Evolutionary conservation across 2,888 invertebrate genomes (phyloP).

Genomic region (Monochamus alternatus): DNA sequence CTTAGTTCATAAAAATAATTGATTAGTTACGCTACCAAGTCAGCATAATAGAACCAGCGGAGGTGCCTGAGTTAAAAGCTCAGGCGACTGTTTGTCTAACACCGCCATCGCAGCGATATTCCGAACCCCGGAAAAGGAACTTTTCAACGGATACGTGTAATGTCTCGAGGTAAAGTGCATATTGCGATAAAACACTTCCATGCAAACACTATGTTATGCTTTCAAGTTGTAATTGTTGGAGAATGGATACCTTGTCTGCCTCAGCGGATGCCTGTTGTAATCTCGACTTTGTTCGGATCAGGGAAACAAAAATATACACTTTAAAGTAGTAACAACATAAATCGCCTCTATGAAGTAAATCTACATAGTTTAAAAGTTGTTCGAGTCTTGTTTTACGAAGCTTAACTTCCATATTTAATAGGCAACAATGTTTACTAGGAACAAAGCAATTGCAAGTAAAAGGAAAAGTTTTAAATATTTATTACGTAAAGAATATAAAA

Average conservation of each 20-base stretch:
- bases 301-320: no score
- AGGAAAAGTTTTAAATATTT: no score
- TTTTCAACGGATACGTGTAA: conserved; percentile 4
- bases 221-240: conserved; percentile 19
- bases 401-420: no score
- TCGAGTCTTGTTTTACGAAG: no score
- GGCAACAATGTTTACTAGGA: no score
- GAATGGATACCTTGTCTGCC: neutral
- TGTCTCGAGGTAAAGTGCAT: conserved; percentile 21
- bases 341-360: no score
- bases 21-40: conserved; percentile 28
- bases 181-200: conserved; percentile 14
- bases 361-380: no score
- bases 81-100: conserved; percentile 26
- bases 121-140: neutral
- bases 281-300: neutral
- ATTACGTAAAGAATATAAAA: no score
- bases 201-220: conserved; percentile 12
- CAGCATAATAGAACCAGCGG: conserved; percentile 17
- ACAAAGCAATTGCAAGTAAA: no score
- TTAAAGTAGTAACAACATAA: no score
- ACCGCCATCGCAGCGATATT: neutral
- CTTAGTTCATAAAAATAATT: conserved; percentile 29
- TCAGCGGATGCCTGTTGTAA: neutral
- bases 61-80: conserved; percentile 21